Percentiles rank a stretch among this genome's conserved stretches.
These are phyloP conservation scores for Drosophila melanogaster DNA, from an alignment of 1,140 invertebrate genomes.

Conservation along the genomic window DNA sequence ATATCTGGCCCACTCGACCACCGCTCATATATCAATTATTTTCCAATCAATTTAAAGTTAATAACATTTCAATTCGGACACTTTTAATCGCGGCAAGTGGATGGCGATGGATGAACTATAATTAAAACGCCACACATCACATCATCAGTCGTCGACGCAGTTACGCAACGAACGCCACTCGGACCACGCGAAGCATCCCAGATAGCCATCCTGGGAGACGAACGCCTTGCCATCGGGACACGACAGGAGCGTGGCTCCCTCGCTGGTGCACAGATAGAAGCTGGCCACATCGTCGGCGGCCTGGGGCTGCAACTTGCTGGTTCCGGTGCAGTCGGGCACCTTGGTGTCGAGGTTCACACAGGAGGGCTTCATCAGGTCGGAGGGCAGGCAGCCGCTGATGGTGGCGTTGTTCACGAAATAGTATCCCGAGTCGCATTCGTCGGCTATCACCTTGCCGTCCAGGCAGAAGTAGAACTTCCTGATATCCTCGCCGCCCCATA, in stretches of 20 bases:
- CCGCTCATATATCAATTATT: slow-evolving; percentile 57
- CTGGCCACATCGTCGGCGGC: slow-evolving; percentile 17
- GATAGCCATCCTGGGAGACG: slow-evolving; percentile 43
- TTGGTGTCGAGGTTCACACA: slow-evolving; percentile 49
- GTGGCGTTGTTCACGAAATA: slow-evolving; percentile 70
- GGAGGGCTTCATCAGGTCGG: slow-evolving; percentile 31
- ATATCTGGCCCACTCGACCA: slow-evolving; percentile 43
- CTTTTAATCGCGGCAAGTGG: slow-evolving; percentile 63
- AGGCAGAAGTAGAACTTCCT: slow-evolving; percentile 60
- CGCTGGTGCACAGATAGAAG: slow-evolving; percentile 64
- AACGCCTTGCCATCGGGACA: slow-evolving; percentile 53
- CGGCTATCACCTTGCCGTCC: slow-evolving; percentile 3
- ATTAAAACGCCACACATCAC: slow-evolving; percentile 49
- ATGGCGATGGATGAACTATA: slow-evolving; percentile 28
- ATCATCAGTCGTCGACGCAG: slow-evolving; percentile 27
- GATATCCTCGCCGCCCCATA: slow-evolving; percentile 57
- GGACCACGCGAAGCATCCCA: slow-evolving; percentile 60
- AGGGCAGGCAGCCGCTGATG: slow-evolving; percentile 61
- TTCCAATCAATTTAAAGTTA: slow-evolving; percentile 73
- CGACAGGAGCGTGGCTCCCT: slow-evolving; percentile 17
- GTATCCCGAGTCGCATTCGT: slow-evolving; percentile 27
- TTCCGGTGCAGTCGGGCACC: slow-evolving; percentile 36
- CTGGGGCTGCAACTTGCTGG: slow-evolving; percentile 58
- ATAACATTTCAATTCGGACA: slow-evolving; percentile 48
- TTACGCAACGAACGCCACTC: slow-evolving; percentile 48